Base-by-base conservation (phyloP, 2,888 invertebrate genomes). In the Ernsta delagoae region DNA sequence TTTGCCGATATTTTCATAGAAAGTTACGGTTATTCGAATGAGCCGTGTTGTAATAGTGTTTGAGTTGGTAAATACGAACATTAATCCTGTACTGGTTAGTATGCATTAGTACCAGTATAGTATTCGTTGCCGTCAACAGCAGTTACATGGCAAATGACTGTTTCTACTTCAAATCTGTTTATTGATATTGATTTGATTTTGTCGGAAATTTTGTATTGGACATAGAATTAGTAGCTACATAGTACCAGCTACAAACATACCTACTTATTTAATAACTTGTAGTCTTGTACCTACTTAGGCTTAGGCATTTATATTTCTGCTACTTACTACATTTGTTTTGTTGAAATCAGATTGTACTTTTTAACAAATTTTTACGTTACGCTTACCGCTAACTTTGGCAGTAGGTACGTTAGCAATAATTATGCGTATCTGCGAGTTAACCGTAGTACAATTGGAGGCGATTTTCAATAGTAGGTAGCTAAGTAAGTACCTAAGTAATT, bases 1-100 rank as follows among this genome's bases (percentile, higher is more conserved):
- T 78, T 76, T 70, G 67, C 75, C 77, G 81, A 83, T 86, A 84
- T 82, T 83, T 84, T 82, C 80, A 76, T 78, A 78, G 75, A 77
- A 67, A 83, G 76, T 81, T 81, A 81, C 79, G 72, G 73, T 74
- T 73, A 75, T 75, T 75, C 71, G 69, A 72, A 72, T 74, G 67
- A 70, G 71, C 68, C 65, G 56, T 73, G 71, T 66, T 70, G 71
- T 68, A 68, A 68, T 68, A 48, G 62, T 50, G 50, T 68, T 70
- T 62, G 62, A 60, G 59, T 34, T 50, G n/a, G 64, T 67, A 71
- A 45, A 70, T 61, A 60, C 68, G 62, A 66, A 63, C 56, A 53
- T 65, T 59, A 53, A 65, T 65, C 62, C 67, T 12, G 64, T 64
- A 53, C 24, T 41, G 56, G 61, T 45, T 39, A 61, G 56, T 45